These are phyloP conservation scores for Pterostichus madidus DNA, from an alignment of 2,888 invertebrate species.

Conservation along the genomic window DNA sequence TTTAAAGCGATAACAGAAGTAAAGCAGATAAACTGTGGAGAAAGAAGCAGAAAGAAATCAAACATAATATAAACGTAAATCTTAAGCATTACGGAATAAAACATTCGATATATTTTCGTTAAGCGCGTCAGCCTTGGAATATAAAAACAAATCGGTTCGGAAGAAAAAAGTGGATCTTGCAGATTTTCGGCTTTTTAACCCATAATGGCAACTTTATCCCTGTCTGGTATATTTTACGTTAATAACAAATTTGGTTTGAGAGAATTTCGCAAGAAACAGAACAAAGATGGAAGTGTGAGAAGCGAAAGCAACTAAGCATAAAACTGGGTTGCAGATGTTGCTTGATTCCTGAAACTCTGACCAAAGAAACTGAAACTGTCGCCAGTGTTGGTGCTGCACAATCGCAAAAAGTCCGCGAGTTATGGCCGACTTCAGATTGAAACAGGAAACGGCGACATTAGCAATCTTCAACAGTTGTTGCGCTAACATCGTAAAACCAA, in stretches of 20 bases:
- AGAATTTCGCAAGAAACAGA: neutral
- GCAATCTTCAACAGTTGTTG: constrained; percentile 18
- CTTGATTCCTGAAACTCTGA: neutral
- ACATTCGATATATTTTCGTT: constrained; percentile 13
- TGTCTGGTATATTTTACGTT: neutral
- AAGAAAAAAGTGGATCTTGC: neutral
- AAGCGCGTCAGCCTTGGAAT: neutral
- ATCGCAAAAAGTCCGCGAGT: neutral
- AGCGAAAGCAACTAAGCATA: constrained; percentile 13
- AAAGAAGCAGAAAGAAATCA: too few relatives aligned
- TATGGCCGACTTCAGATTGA: too few relatives aligned
- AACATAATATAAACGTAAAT: too few relatives aligned
- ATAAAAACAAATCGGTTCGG: constrained; percentile 11
- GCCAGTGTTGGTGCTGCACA: neutral
- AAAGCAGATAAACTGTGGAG: too few relatives aligned
- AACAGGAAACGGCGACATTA: constrained; percentile 17
- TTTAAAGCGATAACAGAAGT: too few relatives aligned
- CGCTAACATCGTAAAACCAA: constrained; percentile 1
- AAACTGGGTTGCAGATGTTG: constrained; percentile 20
- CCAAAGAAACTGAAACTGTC: neutral
- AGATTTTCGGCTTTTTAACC: constrained; percentile 17
- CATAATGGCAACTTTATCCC: neutral
- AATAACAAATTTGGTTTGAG: constrained; percentile 8
- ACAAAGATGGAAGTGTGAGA: neutral
- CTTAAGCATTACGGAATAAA: neutral